These are phyloP conservation scores for Matsumyia berberina DNA, from an alignment of 2,888 invertebrate species.

Conservation along the genomic window DNA sequence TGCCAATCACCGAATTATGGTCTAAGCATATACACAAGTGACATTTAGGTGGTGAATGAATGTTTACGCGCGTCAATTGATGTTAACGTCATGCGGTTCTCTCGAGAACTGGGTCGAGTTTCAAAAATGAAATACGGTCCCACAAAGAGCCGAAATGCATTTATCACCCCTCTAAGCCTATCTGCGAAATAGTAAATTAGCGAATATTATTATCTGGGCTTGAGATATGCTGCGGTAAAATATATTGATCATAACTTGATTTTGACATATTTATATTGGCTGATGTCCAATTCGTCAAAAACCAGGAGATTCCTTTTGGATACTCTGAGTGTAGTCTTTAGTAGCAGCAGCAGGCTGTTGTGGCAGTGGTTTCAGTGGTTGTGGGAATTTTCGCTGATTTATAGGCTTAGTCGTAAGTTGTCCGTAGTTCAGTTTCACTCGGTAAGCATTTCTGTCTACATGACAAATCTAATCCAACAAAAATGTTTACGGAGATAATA, in stretches of 20 bases:
- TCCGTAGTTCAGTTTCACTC: slow-evolving; percentile 24
- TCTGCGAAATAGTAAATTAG: slow-evolving; percentile 59
- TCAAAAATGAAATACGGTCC: slow-evolving; percentile 46
- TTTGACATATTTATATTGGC: slow-evolving; percentile 74
- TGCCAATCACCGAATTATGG: slow-evolving; percentile 26
- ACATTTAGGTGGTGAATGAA: slow-evolving; percentile 28
- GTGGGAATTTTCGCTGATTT: slow-evolving; percentile 51
- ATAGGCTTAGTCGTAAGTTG: slow-evolving; percentile 37
- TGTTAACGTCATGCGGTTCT: slow-evolving; percentile 65
- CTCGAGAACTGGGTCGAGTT: slow-evolving; percentile 52
- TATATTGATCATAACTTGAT: slow-evolving; percentile 71
- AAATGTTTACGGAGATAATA: slow-evolving; percentile 49
- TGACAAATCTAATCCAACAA: slow-evolving; percentile 45
- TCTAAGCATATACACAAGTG: slow-evolving; percentile 19
- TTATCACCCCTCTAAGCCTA: slow-evolving; percentile 25
- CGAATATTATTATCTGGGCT: slow-evolving; percentile 46
- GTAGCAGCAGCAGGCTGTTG: neutral
- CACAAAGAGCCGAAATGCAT: slow-evolving; percentile 12
- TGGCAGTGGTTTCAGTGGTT: slow-evolving; percentile 44
- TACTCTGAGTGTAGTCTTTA: slow-evolving; percentile 36
- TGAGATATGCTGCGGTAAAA: slow-evolving; percentile 57
- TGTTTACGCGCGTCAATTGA: slow-evolving; percentile 57
- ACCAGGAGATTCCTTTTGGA: slow-evolving; percentile 49
- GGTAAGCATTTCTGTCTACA: slow-evolving; percentile 18
- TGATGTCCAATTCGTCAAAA: slow-evolving; percentile 65